Percentiles rank a stretch among this genome's conserved stretches.
These are phyloP conservation scores for Philereme transversata DNA, from an alignment of 2,888 invertebrate genomes.

Conservation along the genomic window DNA sequence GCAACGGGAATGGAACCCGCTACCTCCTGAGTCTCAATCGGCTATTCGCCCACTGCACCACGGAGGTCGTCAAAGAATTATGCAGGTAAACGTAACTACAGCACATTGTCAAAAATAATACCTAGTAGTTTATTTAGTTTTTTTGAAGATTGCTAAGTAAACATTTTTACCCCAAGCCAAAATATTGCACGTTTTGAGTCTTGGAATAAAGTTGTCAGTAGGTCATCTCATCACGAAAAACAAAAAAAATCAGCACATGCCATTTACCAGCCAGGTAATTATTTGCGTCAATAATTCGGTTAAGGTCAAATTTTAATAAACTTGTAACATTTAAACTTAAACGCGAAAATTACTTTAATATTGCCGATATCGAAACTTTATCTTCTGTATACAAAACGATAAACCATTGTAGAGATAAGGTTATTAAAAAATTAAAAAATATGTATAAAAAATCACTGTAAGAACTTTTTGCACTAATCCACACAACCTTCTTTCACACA, in stretches of 20 bases:
- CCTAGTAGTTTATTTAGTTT: no score
- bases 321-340: slow-evolving; percentile 2
- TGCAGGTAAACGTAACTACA: no score
- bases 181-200: no score
- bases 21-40: no score
- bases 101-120: no score
- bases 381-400: slow-evolving; percentile 46
- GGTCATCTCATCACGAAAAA: no score
- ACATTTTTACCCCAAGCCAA: no score
- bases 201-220: no score
- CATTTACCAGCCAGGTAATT: background rate
- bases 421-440: slow-evolving; percentile 26
- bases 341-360: slow-evolving; percentile 5
- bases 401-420: slow-evolving; percentile 42
- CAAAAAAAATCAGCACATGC: background rate
- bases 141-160: no score
- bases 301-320: slow-evolving; percentile 14
- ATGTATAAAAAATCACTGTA: slow-evolving; percentile 20
- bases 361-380: slow-evolving; percentile 24
- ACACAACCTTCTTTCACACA: slow-evolving; percentile 48
- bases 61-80: no score
- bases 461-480: slow-evolving; percentile 26
- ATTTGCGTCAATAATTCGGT: slow-evolving; percentile 13
- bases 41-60: no score
- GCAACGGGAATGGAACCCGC: no score